A percentile compares a stretch with the other conserved stretches of the same genome.
phyloP scores from a whole-genome alignment of 2,113 vertebrate genomes.

The Carollia perspicillata region DNA sequence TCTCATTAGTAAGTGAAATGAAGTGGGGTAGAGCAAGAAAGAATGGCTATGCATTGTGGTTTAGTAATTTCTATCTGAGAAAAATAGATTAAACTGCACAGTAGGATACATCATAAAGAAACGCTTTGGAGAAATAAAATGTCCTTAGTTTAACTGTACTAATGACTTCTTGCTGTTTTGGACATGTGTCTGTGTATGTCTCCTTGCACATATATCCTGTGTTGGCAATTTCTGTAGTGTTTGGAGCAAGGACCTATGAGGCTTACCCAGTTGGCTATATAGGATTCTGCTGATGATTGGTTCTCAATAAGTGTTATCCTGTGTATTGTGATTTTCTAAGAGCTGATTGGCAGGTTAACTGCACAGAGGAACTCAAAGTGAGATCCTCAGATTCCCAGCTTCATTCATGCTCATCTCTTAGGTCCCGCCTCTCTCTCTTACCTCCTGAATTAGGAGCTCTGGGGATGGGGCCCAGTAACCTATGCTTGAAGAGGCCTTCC shows the following conservation, averaged over 20 bases:
- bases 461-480: background rate
- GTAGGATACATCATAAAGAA: constrained; percentile 11
- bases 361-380: background rate
- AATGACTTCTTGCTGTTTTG: constrained; percentile 26
- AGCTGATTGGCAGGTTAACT: background rate
- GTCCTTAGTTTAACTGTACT: background rate
- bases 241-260: background rate
- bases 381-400: background rate
- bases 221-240: background rate
- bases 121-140: constrained; percentile 14
- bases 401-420: background rate
- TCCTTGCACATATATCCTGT: background rate
- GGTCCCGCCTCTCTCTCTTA: background rate
- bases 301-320: background rate
- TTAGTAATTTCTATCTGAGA: constrained; percentile 50
- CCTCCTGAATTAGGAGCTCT: background rate
- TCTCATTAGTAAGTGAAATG: constrained; percentile 37
- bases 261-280: background rate
- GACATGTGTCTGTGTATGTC: background rate
- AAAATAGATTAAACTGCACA: constrained; percentile 29
- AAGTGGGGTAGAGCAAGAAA: background rate
- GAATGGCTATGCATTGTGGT: background rate
- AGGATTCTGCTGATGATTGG: background rate
- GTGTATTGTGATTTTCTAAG: background rate
- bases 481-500: background rate